phyloP scores from a whole-genome alignment of 2,888 invertebrate genomes.

The Sesia bembeciformis region DNA sequence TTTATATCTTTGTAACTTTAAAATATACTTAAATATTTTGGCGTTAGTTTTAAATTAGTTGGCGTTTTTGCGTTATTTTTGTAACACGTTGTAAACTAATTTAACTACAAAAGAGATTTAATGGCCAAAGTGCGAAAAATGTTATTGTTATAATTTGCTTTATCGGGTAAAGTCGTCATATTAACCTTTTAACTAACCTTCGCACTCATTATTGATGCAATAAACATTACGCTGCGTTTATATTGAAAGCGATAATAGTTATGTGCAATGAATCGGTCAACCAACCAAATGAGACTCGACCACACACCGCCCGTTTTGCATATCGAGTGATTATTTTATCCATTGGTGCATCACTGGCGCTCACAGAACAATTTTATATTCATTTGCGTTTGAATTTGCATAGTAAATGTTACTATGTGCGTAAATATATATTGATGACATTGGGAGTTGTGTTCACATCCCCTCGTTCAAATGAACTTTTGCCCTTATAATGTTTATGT shows the following conservation, averaged over 20 bases:
- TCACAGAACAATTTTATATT: constrained; percentile 37
- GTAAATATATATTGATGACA: constrained; percentile 9
- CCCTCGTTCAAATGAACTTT: not conserved
- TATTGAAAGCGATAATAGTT: constrained; percentile 49
- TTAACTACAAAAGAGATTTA: too few relatives aligned
- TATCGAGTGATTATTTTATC: constrained; percentile 54
- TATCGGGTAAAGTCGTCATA: too few relatives aligned
- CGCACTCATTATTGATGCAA: too few relatives aligned
- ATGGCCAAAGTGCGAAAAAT: too few relatives aligned
- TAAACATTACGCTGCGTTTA: constrained; percentile 13
- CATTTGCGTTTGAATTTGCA: constrained; percentile 36
- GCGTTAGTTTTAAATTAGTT: too few relatives aligned
- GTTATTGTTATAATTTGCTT: too few relatives aligned
- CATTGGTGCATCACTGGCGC: constrained; percentile 24
- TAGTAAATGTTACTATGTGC: constrained; percentile 19
- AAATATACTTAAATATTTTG: too few relatives aligned
- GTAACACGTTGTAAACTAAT: too few relatives aligned
- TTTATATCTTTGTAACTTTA: too few relatives aligned
- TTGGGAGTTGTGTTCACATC: constrained; percentile 9
- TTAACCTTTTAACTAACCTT: too few relatives aligned
- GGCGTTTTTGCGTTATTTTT: too few relatives aligned
- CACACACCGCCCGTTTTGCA: constrained; percentile 33
- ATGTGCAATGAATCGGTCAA: constrained; percentile 44
- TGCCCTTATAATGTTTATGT: too few relatives aligned
- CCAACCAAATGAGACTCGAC: constrained; percentile 40